Conservation (phyloP, 2,888 invertebrate species). For the Campoplex capitator region DNA sequence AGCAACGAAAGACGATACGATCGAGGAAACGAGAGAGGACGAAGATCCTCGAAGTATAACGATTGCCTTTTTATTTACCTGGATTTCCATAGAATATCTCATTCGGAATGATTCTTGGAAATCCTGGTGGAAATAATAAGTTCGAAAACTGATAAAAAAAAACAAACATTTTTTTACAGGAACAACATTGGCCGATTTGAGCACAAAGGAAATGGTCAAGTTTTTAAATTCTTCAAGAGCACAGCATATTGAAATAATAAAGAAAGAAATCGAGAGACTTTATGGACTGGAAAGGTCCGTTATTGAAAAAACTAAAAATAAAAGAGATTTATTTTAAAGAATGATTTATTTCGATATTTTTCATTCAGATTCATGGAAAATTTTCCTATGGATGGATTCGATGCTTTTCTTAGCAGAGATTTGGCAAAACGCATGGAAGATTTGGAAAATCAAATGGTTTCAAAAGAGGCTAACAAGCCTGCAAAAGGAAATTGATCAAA, state of each 20-base stretch:
- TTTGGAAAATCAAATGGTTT: constrained; percentile 49
- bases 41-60: background rate
- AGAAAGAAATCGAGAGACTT: constrained; percentile 68
- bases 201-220: constrained; percentile 57
- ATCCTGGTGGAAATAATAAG: background rate
- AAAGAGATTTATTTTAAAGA: background rate
- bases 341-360: background rate
- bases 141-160: background rate
- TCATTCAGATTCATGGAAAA: constrained; percentile 69
- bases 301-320: background rate
- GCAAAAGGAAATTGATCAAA: constrained; percentile 20
- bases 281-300: constrained; percentile 68
- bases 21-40: constrained; percentile 1
- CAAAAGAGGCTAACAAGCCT: constrained; percentile 15
- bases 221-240: constrained; percentile 65
- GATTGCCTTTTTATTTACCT: background rate
- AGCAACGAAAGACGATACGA: background rate
- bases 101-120: background rate
- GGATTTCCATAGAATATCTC: background rate
- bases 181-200: constrained; percentile 32
- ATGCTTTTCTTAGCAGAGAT: constrained; percentile 64
- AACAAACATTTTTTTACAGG: constrained; percentile 7
- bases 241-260: constrained; percentile 67
- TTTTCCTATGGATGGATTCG: constrained; percentile 61
- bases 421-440: constrained; percentile 64